Conservation (phyloP, 2,113 vertebrate genomes). For the Phylloscopus whistleri region DNA sequence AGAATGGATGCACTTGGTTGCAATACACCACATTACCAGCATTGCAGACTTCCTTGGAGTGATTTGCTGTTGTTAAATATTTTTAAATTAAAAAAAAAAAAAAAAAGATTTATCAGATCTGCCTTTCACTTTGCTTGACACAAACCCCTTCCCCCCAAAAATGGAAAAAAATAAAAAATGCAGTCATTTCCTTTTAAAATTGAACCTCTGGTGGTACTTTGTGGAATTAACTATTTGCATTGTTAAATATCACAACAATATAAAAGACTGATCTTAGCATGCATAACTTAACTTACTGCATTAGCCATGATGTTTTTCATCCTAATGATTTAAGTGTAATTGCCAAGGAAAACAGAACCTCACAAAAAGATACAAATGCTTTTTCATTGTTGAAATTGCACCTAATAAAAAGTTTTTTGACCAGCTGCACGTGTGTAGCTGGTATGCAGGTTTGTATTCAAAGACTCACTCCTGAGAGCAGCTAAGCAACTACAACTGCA, state of each 20-base stretch:
- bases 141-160: too few species aligned
- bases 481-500: background rate
- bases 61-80: background rate
- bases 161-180: background rate
- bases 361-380: background rate
- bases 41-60: background rate
- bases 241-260: background rate
- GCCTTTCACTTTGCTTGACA: background rate
- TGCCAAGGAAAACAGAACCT: background rate
- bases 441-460: background rate
- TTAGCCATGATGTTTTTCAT: background rate
- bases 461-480: background rate
- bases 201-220: background rate
- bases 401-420: background rate
- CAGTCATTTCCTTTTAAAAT: background rate
- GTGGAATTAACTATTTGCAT: background rate
- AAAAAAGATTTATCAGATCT: background rate
- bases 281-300: background rate
- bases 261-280: background rate
- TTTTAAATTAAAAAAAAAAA: background rate
- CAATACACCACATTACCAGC: background rate
- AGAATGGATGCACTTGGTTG: background rate
- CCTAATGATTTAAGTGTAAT: background rate
- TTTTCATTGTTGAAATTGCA: background rate
- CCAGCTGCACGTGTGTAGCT: background rate